phyloP scores from a whole-genome alignment of 2,113 vertebrate genomes.

The Peromyscus californicus region DNA sequence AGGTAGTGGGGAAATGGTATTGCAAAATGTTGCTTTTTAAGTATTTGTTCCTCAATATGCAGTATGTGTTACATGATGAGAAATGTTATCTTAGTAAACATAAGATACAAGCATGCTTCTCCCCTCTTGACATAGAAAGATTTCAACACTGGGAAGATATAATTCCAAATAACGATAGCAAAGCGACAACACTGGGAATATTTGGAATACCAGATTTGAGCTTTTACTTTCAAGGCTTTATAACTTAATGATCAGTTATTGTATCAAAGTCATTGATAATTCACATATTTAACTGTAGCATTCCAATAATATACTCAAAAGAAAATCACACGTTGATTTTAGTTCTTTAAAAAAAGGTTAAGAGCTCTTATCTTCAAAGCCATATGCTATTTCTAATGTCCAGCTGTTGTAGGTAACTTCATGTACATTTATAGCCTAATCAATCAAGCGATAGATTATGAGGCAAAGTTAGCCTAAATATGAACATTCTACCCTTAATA shows the following conservation, averaged over 20 bases:
- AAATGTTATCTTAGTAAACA: neutral
- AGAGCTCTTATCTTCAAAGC: neutral
- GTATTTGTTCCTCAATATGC: neutral
- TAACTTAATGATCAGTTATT: neutral
- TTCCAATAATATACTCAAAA: neutral
- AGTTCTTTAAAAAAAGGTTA: neutral
- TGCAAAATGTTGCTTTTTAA: neutral
- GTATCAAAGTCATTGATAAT: neutral
- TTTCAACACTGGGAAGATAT: neutral
- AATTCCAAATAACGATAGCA: neutral
- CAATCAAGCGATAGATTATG: neutral
- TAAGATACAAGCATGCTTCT: neutral
- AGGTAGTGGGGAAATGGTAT: neutral
- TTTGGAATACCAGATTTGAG: neutral
- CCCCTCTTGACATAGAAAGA: neutral
- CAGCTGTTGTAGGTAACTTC: neutral
- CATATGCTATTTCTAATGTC: neutral
- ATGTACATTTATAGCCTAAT: neutral
- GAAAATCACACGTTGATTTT: neutral
- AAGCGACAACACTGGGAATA: neutral
- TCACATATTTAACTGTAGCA: neutral
- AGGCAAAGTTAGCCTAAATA: neutral
- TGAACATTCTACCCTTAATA: neutral
- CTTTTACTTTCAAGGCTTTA: neutral
- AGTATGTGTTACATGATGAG: neutral